A percentile compares a stretch with the other conserved stretches of the same genome.
phyloP scores from a whole-genome alignment of 1,140 invertebrate genomes.

The Drosophila gunungcola region DNA sequence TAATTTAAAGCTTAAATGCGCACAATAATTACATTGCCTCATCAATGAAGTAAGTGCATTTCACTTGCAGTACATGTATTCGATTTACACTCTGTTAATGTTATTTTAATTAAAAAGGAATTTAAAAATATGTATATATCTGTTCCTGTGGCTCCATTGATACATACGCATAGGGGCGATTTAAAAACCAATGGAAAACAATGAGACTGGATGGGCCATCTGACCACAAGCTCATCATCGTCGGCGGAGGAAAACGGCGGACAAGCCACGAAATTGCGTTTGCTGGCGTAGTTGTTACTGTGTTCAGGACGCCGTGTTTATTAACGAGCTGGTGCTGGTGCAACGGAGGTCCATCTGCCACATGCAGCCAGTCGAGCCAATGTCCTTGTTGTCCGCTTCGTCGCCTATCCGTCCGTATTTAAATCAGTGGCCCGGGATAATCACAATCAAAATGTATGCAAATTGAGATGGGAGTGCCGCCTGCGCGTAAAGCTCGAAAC shows the following conservation, averaged over 20 bases:
- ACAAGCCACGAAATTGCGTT: slow-evolving; percentile 29
- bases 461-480: slow-evolving; percentile 55
- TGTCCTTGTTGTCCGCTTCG: slow-evolving; percentile 18
- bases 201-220: slow-evolving; percentile 36
- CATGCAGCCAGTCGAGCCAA: slow-evolving; percentile 36
- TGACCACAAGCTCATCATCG: slow-evolving; percentile 70
- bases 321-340: slow-evolving; percentile 63
- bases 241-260: slow-evolving; percentile 21
- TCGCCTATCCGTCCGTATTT: slow-evolving; percentile 55
- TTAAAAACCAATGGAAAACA: slow-evolving; percentile 37
- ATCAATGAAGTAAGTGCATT: slow-evolving; percentile 30
- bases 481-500: slow-evolving; percentile 42
- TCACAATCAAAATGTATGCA: slow-evolving; percentile 79
- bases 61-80: slow-evolving; percentile 28
- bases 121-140: slow-evolving; percentile 16
- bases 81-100: slow-evolving; percentile 25
- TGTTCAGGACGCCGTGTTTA: slow-evolving; percentile 50
- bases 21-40: slow-evolving; percentile 26
- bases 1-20: slow-evolving; percentile 32
- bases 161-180: slow-evolving; percentile 17
- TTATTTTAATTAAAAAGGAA: slow-evolving; percentile 53
- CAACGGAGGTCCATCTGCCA: slow-evolving; percentile 54
- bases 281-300: slow-evolving; percentile 24
- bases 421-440: slow-evolving; percentile 74
- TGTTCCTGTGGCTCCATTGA: neutral